Conservation (phyloP, 2,113 vertebrate species). For the Apistogramma diplotaenia region DNA sequence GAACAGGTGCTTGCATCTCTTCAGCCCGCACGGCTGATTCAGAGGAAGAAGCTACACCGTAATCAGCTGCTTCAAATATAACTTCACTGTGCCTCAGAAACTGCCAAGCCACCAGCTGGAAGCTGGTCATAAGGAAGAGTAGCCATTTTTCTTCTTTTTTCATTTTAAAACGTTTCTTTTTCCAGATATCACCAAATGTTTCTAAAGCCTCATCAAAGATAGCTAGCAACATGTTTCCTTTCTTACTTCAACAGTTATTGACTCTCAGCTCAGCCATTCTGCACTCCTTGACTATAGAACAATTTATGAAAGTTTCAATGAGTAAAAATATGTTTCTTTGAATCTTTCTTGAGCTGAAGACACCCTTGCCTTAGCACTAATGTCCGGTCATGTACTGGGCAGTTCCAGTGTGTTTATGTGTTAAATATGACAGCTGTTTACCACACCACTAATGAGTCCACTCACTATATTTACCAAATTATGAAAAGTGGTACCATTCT, state of each 20-base stretch:
- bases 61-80: slow-evolving; percentile 52
- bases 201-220: not conserved
- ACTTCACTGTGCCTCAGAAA: slow-evolving; percentile 7
- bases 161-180: not conserved
- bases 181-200: not conserved
- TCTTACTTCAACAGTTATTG: too few species aligned
- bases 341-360: too few species aligned
- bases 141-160: not conserved
- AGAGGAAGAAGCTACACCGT: slow-evolving; percentile 10
- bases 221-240: not conserved
- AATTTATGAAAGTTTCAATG: too few species aligned
- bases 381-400: too few species aligned
- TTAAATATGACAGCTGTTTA: too few species aligned
- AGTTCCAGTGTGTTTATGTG: too few species aligned
- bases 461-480: too few species aligned
- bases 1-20: slow-evolving; percentile 33
- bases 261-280: too few species aligned
- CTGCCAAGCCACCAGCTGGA: not conserved
- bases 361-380: too few species aligned
- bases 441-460: too few species aligned
- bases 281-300: not conserved
- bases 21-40: slow-evolving; percentile 29
- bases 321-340: too few species aligned
- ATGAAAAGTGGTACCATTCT: too few species aligned
- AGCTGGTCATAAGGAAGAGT: not conserved